Percentiles rank a stretch among this genome's conserved stretches.
phyloP scores from a whole-genome alignment of 2,113 vertebrate species.

The Numida meleagris region DNA sequence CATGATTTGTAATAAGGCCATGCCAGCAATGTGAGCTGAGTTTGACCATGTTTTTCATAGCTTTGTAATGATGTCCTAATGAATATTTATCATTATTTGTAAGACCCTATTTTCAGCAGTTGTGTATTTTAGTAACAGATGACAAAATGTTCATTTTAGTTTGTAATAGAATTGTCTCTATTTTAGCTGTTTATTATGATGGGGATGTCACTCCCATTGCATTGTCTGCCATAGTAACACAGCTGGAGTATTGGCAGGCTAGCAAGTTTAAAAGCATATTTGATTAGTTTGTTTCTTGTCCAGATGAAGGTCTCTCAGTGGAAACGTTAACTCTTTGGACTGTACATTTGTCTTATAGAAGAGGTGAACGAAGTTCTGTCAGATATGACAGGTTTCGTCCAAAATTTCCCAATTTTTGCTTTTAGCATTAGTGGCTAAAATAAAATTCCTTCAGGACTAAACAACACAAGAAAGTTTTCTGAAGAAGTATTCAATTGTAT shows the following conservation, averaged over 20 bases:
- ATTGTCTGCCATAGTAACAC: conserved; percentile 36
- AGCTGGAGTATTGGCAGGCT: conserved; percentile 41
- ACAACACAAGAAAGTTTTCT: not conserved
- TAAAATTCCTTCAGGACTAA: not conserved
- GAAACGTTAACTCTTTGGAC: not conserved
- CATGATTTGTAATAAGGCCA: not conserved
- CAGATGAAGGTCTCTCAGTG: not conserved
- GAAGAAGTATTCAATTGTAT: not conserved
- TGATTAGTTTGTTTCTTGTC: not conserved
- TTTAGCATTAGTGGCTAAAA: not conserved
- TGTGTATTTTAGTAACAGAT: conserved; percentile 50
- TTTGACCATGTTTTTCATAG: not conserved
- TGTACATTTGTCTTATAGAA: not conserved
- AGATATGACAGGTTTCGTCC: not conserved
- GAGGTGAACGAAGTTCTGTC: not conserved
- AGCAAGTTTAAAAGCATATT: not conserved
- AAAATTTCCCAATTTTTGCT: not conserved
- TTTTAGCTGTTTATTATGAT: conserved; percentile 50
- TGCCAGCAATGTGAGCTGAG: not conserved
- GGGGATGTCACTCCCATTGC: conserved; percentile 21
- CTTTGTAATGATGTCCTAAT: conserved; percentile 24
- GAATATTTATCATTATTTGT: conserved; percentile 72
- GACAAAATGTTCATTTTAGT: conserved; percentile 60
- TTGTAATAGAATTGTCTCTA: conserved; percentile 50
- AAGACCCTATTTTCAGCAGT: conserved; percentile 54